Evolutionary conservation across 1,140 invertebrate genomes (phyloP), one percentile per base, ranked within the genome.

Genomic region (Polypedilum vanderplanki): DNA sequence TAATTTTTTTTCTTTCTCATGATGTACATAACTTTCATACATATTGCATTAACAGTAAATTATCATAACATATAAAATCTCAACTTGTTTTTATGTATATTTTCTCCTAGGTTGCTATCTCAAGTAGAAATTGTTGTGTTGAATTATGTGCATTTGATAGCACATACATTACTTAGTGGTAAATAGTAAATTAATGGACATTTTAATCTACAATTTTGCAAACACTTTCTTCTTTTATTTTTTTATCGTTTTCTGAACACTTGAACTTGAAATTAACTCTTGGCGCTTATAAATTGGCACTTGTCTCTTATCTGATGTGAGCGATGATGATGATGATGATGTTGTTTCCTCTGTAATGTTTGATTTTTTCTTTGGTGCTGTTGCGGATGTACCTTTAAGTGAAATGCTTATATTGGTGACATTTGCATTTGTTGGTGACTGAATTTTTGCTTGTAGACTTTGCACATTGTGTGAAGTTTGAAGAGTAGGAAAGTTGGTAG

Each of bases 231-330:
- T 57, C 12, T 57, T 70, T 22, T 70, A 70, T 7, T 70, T 70
- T 70, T 70, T 70, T n/a, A 70, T 22, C 20, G 17, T 18, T 70
- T 70, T 70, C 18, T 70, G 65, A 70, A 70, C 89, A 80, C 91
- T 93, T 3, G 92, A 90, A 80, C 91, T 93, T 3, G 92, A 90
- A 78, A 93, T 94, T 33, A 94, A 83, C 81, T 93, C 91, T 74
- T 90, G 87, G 67, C 92, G 85, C 81, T 93, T 93, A 86, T 92
- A 93, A 1, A 92, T 86, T 20, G 86, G 86, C 41, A 82, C 84
- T 33, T 78, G 77, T 8, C 77, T 78, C n/a, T 79, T 79, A n/a
- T 79, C 41, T 41, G 15, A 75, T 81, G 82, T 76, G 83, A 81
- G 77, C 79, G 80, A 76, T 76, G 79, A 75, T 80, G 78, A 64